Evolutionary conservation across 2,888 invertebrate species (phyloP).

Genomic region (Diarsia brunnea): DNA sequence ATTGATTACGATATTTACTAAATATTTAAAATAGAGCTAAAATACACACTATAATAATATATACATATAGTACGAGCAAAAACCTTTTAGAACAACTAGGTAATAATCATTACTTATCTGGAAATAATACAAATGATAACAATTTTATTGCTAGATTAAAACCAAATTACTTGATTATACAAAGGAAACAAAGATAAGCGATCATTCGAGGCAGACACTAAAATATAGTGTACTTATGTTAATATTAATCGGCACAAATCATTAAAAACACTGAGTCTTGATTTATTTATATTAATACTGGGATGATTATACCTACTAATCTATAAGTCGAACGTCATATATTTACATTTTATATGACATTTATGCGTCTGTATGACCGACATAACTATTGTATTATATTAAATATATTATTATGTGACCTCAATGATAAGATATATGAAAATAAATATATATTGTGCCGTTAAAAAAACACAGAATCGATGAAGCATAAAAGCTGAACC

Average conservation of each 20-base stretch:
- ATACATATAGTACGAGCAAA: background rate
- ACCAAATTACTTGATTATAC: conserved; percentile 20
- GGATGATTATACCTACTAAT: background rate
- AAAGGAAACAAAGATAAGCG: conserved; percentile 19
- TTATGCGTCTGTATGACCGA: background rate
- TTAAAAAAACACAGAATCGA: background rate
- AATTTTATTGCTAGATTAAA: conserved; percentile 23
- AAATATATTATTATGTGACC: background rate
- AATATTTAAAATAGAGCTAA: background rate
- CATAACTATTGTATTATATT: background rate
- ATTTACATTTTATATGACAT: background rate
- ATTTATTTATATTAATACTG: conserved; percentile 32
- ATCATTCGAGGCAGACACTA: conserved; percentile 2
- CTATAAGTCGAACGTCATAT: background rate
- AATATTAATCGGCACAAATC: conserved; percentile 5
- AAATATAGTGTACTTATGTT: background rate
- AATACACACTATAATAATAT: background rate
- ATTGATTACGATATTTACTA: background rate
- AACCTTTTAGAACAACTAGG: background rate
- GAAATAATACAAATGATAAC: conserved; percentile 7
- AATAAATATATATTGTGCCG: background rate
- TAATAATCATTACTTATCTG: background rate
- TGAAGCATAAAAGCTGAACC: background rate
- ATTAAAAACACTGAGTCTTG: conserved; percentile 12
- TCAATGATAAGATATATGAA: background rate